Percentiles rank a stretch among this genome's conserved stretches.
These are phyloP conservation scores for Neuroscelio doddi DNA, from an alignment of 2,888 invertebrate species.

Conservation along the genomic window DNA sequence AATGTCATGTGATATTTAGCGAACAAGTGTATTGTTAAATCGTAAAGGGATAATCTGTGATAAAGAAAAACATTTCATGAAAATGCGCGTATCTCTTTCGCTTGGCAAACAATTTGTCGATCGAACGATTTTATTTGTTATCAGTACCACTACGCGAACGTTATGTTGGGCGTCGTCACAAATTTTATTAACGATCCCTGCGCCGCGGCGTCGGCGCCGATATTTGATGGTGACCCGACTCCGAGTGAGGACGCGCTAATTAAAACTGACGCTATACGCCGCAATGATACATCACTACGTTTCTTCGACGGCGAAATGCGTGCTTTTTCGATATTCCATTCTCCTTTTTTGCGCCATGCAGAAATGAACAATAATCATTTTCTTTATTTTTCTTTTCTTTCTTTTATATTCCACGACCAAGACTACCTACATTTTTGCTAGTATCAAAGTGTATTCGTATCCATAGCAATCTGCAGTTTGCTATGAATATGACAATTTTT, in stretches of 20 bases:
- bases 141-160: constrained; percentile 21
- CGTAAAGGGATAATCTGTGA: too few relatives aligned
- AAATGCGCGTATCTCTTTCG: constrained; percentile 14
- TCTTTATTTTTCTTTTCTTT: too few relatives aligned
- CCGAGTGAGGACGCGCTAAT: constrained; percentile 56
- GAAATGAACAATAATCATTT: not conserved
- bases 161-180: constrained; percentile 27
- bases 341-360: not conserved
- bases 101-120: constrained; percentile 12
- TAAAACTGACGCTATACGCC: constrained; percentile 59
- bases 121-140: constrained; percentile 20
- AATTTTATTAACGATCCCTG: constrained; percentile 59
- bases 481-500: too few relatives aligned
- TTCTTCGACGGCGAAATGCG: constrained; percentile 26
- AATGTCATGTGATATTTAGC: too few relatives aligned
- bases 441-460: too few relatives aligned
- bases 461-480: too few relatives aligned
- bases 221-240: constrained; percentile 56
- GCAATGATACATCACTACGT: constrained; percentile 48
- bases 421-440: too few relatives aligned
- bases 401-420: too few relatives aligned
- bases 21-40: too few relatives aligned
- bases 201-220: constrained; percentile 45
- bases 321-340: constrained; percentile 24
- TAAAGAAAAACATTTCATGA: not conserved